phyloP scores from a whole-genome alignment of 1,140 invertebrate genomes.

The Tetramorium alpestre region DNA sequence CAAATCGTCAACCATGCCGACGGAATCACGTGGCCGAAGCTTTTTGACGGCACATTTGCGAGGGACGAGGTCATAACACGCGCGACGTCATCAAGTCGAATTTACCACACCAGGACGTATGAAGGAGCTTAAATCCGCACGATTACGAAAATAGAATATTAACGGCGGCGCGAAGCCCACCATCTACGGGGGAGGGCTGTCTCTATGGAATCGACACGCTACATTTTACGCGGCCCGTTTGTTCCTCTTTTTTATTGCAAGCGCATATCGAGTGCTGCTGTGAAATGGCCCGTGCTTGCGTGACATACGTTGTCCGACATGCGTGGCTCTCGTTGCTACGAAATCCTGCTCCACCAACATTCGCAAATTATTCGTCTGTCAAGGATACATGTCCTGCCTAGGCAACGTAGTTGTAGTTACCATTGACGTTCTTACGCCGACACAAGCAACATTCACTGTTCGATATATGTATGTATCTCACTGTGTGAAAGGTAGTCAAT shows the following conservation, averaged over 20 bases:
- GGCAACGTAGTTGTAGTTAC: background rate
- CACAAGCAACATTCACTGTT: background rate
- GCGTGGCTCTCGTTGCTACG: background rate
- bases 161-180: slow-evolving; percentile 38
- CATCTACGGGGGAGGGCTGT: slow-evolving; percentile 38
- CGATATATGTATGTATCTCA: background rate
- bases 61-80: background rate
- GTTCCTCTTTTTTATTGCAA: slow-evolving; percentile 69
- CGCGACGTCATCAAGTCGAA: slow-evolving; percentile 18
- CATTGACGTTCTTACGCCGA: background rate
- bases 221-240: slow-evolving; percentile 62
- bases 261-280: slow-evolving; percentile 54
- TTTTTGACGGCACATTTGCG: slow-evolving; percentile 64
- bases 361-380: slow-evolving; percentile 17
- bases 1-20: background rate
- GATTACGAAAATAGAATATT: slow-evolving; percentile 62
- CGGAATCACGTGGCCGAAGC: background rate
- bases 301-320: background rate
- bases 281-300: slow-evolving; percentile 59
- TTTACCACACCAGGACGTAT: slow-evolving; percentile 22
- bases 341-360: slow-evolving; percentile 21
- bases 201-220: slow-evolving; percentile 30
- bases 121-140: slow-evolving; percentile 54
- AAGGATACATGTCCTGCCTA: background rate
- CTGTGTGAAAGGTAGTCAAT: background rate